Evolutionary conservation across 2,113 vertebrate species (phyloP).

Genomic region (Odocoileus virginianus): DNA sequence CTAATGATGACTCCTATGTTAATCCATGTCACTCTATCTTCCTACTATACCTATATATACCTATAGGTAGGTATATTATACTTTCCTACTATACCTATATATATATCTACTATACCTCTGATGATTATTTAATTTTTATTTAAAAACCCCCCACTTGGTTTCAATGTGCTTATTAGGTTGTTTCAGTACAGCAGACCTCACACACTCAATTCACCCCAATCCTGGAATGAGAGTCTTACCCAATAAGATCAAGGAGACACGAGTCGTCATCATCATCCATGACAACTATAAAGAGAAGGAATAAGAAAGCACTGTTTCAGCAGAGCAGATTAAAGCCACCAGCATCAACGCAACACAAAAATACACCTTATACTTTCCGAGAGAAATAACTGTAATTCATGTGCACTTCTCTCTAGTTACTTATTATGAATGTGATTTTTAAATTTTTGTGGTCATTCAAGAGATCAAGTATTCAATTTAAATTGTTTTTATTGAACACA

Average conservation of each 20-base stretch:
- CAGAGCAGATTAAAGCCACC: background rate
- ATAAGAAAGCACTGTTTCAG: constrained; percentile 35
- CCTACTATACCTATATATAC: background rate
- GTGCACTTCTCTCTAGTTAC: background rate
- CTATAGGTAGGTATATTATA: background rate
- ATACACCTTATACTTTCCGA: background rate
- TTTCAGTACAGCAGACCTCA: background rate
- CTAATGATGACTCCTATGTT: background rate
- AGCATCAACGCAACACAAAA: background rate
- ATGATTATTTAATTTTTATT: background rate
- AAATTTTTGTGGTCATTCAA: background rate
- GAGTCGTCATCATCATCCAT: constrained; percentile 99
- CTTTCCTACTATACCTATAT: background rate
- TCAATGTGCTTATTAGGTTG: background rate
- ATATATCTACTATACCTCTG: background rate
- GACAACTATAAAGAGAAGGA: constrained; percentile 88
- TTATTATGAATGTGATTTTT: background rate
- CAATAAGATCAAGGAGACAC: constrained; percentile 99
- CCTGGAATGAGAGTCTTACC: constrained; percentile 83
- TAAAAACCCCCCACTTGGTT: background rate
- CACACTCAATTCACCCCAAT: background rate
- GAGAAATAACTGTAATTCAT: background rate
- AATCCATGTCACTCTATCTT: background rate
- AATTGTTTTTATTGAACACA: constrained; percentile 16
- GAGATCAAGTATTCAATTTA: background rate